Base-by-base conservation (phyloP, 2,888 invertebrate genomes). In the Tetragnatha montana region DNA sequence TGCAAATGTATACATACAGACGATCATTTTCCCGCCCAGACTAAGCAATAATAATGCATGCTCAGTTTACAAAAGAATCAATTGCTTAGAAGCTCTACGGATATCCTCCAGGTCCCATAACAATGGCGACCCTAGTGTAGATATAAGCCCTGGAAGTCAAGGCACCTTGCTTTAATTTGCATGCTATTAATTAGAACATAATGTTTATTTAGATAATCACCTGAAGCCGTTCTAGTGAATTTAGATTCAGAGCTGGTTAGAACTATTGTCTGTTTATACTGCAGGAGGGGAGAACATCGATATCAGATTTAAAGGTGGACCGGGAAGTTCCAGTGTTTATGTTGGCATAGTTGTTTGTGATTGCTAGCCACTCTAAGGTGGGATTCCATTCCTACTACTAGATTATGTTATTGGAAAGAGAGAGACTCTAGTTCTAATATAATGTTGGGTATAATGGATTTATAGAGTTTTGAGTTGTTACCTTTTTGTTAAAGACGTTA, bases 171-270 rank as follows among this genome's bases (percentile, higher is more conserved):
- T 60, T 60, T 60, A 8, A 2, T 78, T 19, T 78, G 78, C 60
- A 60, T 60, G 51, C 78, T 60, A 22, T 21, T 78, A 78, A 78
- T 78, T 78, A 60, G 22, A 60, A 60, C 22, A 60, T 78, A 78
- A 78, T 78, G 78, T 78, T 78, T 78, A 17, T 78, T 78, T 78
- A 47, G 60, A 78, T 78, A 78, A 22, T 78, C 21, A 51, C 60
- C 51, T 22, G 60, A 60, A 78, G 12, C 47, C 60, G 17, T 60
- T 22, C 14, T 14, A 60, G 14, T 8, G 6, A 8, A n/a, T 49
- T 50, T 76, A 10, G 76, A 76, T 76, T 21, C 17, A 6, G 50
- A 76, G 78, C 22, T 17, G 78, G 60, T 78, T 78, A 78, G 22
- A 78, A 78, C 60, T 68, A 60, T 78, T n/a, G 60, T 60, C 78